Evolutionary conservation across 2,113 vertebrate genomes (phyloP).

Genomic region (Xiphophorus couchianus): DNA sequence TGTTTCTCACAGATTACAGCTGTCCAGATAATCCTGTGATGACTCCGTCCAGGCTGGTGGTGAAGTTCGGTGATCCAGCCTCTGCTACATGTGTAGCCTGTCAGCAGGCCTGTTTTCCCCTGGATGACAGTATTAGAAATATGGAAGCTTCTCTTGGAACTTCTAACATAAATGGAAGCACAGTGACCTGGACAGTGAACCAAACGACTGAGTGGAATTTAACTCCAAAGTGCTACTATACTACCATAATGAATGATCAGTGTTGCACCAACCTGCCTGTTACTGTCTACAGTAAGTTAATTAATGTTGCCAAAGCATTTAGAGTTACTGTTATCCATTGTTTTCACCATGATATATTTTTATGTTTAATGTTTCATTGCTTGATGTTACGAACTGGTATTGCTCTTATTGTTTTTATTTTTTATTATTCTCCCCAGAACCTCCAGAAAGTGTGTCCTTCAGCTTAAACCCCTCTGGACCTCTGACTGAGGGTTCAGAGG

Average conservation of each 20-base stretch:
- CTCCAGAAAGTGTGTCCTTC: background rate
- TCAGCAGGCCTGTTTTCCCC: background rate
- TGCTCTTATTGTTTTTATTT: background rate
- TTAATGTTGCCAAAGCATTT: no score
- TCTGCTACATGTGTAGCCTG: background rate
- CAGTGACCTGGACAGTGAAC: background rate
- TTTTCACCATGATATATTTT: background rate
- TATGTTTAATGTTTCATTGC: background rate
- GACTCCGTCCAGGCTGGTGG: constrained; percentile 34
- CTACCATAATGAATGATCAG: accelerated
- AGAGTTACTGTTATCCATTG: no score
- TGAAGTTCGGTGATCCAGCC: constrained; percentile 30
- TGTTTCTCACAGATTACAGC: background rate
- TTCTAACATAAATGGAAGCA: accelerated
- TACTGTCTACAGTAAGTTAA: constrained; percentile 18
- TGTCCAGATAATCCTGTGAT: constrained; percentile 23
- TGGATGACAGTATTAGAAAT: accelerated
- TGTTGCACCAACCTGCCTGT: accelerated
- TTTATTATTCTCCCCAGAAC: background rate
- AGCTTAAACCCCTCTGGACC: background rate
- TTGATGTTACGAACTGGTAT: background rate
- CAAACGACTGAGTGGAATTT: background rate
- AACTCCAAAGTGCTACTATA: background rate
- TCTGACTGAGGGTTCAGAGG: constrained; percentile 9
- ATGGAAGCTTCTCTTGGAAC: background rate